Base-by-base conservation (phyloP, 2,797 vertebrate genomes). In the Lepus oiostolus region DNA sequence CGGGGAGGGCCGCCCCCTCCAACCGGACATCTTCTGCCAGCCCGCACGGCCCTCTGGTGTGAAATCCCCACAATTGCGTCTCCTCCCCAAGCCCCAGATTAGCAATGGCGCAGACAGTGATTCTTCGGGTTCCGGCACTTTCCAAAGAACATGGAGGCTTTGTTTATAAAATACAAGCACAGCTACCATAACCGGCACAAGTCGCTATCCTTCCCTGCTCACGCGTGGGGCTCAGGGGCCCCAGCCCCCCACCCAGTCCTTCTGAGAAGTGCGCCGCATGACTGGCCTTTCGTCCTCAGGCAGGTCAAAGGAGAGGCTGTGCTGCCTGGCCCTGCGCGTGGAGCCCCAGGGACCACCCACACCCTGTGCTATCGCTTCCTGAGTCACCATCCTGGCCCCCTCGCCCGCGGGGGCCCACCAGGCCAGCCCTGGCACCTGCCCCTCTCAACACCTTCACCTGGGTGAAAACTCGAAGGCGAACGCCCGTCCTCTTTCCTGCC, bases 81-180 rank as follows among this genome's bases (percentile, higher is more conserved):
- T 72, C 54, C 7, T 81, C n/a, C 19, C 9, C 35, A 62, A 77
- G 35, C 7, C 38, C 30, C 35, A 70, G 38, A 47, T 35, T 1
- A 9, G 22, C n/a, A 54, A 16, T 7, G 3, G 22, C 2, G 2
- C 4, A 0, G 5, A 17, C 28, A 24, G 70, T 5, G 11, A 24
- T 67, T 72, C 38, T 50, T 52, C 24, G 62, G 16, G 4, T 35
- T 60, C 38, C 22, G 13, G 13, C 24, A 2, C 50, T 17, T 52
- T 68, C 19, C 60, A 47, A 22, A 77, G 47, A 72, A 5, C 47
- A 28, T 58, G 24, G 13, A 52, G 38, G 35, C 11, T 68, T 60
- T 82, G 26, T 3, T 3, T 28, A 30, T 2, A 32, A 82, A 47
- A 38, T 4, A 24, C 7, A 17, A 2, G 30, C 14, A 4, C 3